Evolutionary conservation across 2,113 vertebrate species (phyloP), one percentile per base, ranked within the genome.

Genomic region (Greenwoodochromis staneri): DNA sequence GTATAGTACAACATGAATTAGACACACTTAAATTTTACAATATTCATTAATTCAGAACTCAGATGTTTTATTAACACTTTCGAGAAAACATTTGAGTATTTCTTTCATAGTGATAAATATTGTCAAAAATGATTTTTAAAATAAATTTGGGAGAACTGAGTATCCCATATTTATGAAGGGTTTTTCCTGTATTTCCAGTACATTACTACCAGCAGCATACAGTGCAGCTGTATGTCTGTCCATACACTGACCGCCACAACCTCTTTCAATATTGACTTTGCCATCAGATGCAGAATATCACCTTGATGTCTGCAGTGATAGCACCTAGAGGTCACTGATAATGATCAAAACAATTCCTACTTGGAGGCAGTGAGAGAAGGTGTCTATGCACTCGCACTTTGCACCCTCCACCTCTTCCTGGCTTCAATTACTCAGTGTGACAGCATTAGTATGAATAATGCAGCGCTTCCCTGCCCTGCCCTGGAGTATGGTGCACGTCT

Each of bases 241-340:
- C 45, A n/a, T 42, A 27, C 38, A n/a, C 45, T 49, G 69, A 47
- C 54, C 40, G 83, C 73, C 5, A 5, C 16, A 19, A 6, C 51
- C 45, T 42, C 27, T 80, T 49, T 13, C 38, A 10, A 38, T 81
- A 45, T 59, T 59, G 73, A 78, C 86, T 88, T 81, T n/a, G 36
- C 38, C 82, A 81, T 87, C 84, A 51, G 51, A 90, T 78, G 54
- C 31, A 40, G 73, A 82, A 53, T 54, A 34, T 94, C 88, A 93
- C 93, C 92, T 95, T 94, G 88, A 87, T 89, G 89, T 87, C 83
- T 84, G 57, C 71, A n/a, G 84, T 66, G 66, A 91, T 91, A 27
- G 38, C 49, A 14, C 85, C 88, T 90, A 82, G 90, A 90, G 95
- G 93, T 95, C 90, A 89, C 29, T 45, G 91, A 94, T 88, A 92